These are phyloP conservation scores for Pteropus rufus DNA, from an alignment of 2,797 vertebrate species.

Conservation along the genomic window DNA sequence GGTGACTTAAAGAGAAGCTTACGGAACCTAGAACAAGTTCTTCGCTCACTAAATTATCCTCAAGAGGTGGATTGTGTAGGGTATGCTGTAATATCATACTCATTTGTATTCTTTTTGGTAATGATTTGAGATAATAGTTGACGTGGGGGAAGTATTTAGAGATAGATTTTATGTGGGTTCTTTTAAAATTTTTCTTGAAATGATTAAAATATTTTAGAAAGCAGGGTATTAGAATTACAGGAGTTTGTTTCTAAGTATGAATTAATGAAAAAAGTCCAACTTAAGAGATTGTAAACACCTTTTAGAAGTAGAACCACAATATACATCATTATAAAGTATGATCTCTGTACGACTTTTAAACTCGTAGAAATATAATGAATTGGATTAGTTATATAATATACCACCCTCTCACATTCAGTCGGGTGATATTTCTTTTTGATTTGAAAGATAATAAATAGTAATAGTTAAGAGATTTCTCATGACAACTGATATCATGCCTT, in stretches of 20 bases:
- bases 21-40: slow-evolving; percentile 89
- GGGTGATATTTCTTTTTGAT: neutral
- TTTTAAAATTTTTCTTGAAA: neutral
- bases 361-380: neutral
- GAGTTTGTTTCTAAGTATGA: neutral
- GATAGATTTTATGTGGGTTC: neutral
- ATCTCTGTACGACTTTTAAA: neutral
- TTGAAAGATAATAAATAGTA: neutral
- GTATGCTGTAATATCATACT: slow-evolving; percentile 79
- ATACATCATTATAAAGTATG: neutral
- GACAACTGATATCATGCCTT: neutral
- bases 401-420: neutral
- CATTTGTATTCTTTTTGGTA: neutral
- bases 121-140: slow-evolving; percentile 1
- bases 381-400: neutral
- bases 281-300: neutral
- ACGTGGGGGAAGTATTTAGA: neutral
- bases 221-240: neutral
- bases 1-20: slow-evolving; percentile 93
- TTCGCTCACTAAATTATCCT: slow-evolving; percentile 90
- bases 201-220: slow-evolving; percentile 23
- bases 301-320: neutral
- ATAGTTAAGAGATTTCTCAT: neutral
- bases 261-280: slow-evolving; percentile 1
- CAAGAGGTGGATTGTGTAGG: slow-evolving; percentile 88